Conservation (phyloP, 2,113 vertebrate species). For the Peucedramus taeniatus region DNA sequence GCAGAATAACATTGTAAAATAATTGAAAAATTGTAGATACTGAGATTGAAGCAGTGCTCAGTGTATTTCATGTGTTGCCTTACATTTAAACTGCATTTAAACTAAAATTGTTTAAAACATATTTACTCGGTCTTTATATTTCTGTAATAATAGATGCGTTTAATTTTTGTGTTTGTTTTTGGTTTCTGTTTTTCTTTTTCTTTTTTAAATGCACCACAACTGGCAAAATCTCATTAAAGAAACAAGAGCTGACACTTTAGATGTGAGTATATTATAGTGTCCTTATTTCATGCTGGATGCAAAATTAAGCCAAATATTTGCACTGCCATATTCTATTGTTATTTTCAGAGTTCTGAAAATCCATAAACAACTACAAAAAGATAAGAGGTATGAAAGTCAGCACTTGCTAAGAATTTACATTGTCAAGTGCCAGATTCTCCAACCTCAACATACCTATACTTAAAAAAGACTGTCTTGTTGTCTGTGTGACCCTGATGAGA, state of each 20-base stretch:
- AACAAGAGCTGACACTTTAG: not conserved
- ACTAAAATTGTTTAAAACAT: not conserved
- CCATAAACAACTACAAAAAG: not conserved
- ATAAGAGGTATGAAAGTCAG: not conserved
- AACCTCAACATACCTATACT: not conserved
- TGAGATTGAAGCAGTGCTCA: not conserved
- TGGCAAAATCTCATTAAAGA: not conserved
- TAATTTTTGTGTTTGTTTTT: not conserved
- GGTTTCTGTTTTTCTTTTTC: not conserved
- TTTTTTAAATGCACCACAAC: not conserved
- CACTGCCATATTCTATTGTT: not conserved
- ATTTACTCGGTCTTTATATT: not conserved
- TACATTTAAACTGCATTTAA: not conserved
- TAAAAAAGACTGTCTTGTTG: not conserved
- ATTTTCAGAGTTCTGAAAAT: not conserved
- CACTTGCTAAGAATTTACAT: not conserved
- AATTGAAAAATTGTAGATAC: not conserved
- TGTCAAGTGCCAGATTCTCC: not conserved
- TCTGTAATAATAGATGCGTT: not conserved
- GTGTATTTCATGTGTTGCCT: not conserved
- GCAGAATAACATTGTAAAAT: not conserved
- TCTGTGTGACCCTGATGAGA: not conserved
- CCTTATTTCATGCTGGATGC: not conserved
- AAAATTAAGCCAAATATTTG: not conserved
- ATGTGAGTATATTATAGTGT: not conserved